A percentile compares a stretch with the other conserved stretches of the same genome.
phyloP scores from a whole-genome alignment of 2,797 vertebrate genomes.

The Lutjanus campechanus region DNA sequence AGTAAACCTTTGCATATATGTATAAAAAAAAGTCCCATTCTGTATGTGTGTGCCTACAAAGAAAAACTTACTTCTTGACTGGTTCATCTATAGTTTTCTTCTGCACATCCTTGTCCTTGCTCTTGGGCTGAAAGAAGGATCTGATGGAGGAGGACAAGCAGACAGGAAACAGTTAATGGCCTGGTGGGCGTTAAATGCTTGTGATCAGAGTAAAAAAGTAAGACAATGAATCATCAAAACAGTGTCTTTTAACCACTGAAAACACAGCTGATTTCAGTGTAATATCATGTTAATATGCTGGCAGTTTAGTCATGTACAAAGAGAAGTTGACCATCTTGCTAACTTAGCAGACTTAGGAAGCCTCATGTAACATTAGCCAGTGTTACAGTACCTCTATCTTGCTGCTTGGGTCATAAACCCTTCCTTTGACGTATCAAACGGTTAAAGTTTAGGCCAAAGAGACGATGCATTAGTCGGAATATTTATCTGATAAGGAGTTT shows the following conservation, averaged over 20 bases:
- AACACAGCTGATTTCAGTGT: neutral
- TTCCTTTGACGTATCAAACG: neutral
- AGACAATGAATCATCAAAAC: neutral
- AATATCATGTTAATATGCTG: neutral
- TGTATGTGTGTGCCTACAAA: neutral
- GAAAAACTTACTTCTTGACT: slow-evolving; percentile 77
- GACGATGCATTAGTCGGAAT: neutral
- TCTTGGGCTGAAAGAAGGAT: slow-evolving; percentile 86
- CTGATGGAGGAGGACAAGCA: slow-evolving; percentile 51
- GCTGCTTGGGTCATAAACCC: neutral
- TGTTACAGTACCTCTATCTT: neutral
- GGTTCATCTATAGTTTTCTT: slow-evolving; percentile 69
- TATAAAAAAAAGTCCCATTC: too few species aligned
- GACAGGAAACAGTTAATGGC: neutral
- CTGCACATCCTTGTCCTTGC: slow-evolving; percentile 67
- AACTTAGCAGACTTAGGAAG: neutral
- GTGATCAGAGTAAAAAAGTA: neutral
- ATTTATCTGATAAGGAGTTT: neutral
- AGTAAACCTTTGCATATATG: neutral
- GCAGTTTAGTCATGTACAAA: too few species aligned
- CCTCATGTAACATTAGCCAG: neutral
- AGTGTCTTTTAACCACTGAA: too few species aligned
- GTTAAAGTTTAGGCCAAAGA: neutral
- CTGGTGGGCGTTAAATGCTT: too few species aligned
- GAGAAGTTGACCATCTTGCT: neutral